A percentile compares a stretch with the other conserved stretches of the same genome.
These are phyloP conservation scores for Ictidomys tridecemlineatus DNA, from an alignment of 2,113 vertebrate genomes.

Conservation along the genomic window DNA sequence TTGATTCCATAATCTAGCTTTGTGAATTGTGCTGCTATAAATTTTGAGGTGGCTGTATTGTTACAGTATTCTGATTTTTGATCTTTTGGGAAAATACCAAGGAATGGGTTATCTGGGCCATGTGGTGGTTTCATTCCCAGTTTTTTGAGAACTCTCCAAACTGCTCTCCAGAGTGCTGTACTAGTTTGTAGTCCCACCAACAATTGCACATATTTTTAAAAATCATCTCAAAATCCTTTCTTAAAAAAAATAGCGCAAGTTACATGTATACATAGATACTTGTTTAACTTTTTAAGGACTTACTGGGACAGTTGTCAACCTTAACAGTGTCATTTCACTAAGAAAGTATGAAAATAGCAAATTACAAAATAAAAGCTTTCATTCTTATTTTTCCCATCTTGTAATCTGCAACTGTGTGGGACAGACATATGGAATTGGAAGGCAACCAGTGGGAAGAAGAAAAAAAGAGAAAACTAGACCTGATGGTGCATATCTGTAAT, in stretches of 20 bases:
- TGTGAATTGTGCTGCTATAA: too few species aligned
- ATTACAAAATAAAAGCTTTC: neutral
- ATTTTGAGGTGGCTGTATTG: too few species aligned
- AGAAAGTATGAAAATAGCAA: neutral
- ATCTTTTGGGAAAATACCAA: too few species aligned
- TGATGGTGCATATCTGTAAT: too few species aligned
- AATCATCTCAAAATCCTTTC: neutral
- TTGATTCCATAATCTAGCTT: too few species aligned
- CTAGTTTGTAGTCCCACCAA: too few species aligned
- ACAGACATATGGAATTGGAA: neutral
- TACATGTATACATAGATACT: neutral
- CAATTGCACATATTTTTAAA: neutral
- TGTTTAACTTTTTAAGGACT: slow-evolving; percentile 4
- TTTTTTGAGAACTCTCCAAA: too few species aligned
- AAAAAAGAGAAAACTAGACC: neutral
- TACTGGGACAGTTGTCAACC: neutral
- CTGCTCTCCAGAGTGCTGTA: too few species aligned
- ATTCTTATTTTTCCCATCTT: neutral
- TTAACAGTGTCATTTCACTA: neutral
- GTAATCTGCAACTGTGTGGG: neutral
- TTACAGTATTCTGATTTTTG: too few species aligned
- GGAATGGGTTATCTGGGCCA: too few species aligned
- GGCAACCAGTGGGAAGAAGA: neutral
- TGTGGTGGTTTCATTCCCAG: too few species aligned
- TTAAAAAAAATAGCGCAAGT: neutral